phyloP scores from a whole-genome alignment of 35 echinoderm and acorn worm genomes.

The Hemicentrotus pulcherrimus region DNA sequence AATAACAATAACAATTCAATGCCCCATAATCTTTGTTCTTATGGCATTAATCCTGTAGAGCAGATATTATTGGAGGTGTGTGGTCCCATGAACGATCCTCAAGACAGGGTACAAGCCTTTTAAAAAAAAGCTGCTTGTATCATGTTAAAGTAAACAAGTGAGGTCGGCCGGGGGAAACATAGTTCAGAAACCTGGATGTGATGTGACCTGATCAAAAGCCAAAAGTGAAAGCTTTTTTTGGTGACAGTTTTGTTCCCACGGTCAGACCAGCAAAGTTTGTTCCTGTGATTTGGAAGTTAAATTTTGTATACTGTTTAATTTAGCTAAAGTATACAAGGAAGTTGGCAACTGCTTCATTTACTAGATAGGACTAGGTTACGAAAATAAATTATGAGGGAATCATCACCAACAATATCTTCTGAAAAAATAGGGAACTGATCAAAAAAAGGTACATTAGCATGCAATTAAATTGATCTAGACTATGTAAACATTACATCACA shows the following conservation, averaged over 20 bases:
- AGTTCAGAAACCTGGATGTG: not conserved
- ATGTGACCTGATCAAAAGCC: not conserved
- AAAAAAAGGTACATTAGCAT: not conserved
- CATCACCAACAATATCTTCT: not conserved
- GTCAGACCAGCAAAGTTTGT: not conserved
- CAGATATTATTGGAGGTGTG: no score
- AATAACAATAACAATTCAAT: not conserved
- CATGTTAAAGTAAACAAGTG: not conserved
- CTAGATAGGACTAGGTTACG: not conserved
- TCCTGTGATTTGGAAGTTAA: not conserved
- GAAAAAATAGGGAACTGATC: not conserved
- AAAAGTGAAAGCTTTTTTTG: constrained; percentile 7
- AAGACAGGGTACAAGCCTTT: not conserved
- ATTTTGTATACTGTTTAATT: not conserved
- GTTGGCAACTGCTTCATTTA: not conserved
- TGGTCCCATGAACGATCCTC: not conserved
- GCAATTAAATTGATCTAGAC: not conserved
- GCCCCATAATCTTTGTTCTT: not conserved
- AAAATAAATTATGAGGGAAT: not conserved
- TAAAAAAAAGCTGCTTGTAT: not conserved
- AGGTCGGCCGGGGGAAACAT: not conserved
- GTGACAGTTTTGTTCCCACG: not conserved
- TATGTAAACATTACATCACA: not conserved
- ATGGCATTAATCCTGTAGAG: no score
- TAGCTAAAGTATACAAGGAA: not conserved